These are phyloP conservation scores for Rhagoletis pomonella DNA, from an alignment of 1,140 invertebrate species.

Conservation along the genomic window DNA sequence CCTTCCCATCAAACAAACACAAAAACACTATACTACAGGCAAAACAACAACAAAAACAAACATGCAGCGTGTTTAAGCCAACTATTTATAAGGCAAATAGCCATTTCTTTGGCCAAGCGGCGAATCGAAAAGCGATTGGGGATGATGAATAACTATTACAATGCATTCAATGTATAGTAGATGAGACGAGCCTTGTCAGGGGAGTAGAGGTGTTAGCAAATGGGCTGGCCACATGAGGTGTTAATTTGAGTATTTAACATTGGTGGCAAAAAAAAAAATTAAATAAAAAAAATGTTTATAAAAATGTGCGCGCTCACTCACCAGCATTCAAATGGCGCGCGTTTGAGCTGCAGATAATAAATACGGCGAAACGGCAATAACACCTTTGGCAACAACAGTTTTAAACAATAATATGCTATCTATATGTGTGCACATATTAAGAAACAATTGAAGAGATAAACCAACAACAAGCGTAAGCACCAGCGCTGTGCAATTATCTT, in stretches of 20 bases:
- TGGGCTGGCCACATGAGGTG: slow-evolving; percentile 34
- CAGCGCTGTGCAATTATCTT: slow-evolving; percentile 35
- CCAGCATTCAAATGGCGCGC: neutral
- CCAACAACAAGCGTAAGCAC: neutral
- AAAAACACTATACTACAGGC: neutral
- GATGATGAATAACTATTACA: neutral
- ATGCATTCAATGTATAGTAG: neutral
- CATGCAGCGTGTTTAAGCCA: neutral
- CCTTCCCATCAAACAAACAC: neutral
- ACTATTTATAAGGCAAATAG: neutral
- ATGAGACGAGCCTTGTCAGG: neutral
- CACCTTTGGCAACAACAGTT: slow-evolving; percentile 29
- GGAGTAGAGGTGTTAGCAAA: slow-evolving; percentile 1
- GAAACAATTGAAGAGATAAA: neutral
- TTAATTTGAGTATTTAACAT: slow-evolving; percentile 41
- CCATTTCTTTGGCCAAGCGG: neutral
- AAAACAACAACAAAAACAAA: neutral
- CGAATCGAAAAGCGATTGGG: slow-evolving; percentile 41
- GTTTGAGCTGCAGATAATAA: neutral
- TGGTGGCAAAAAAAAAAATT: neutral
- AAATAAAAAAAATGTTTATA: neutral
- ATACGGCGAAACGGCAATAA: slow-evolving; percentile 16
- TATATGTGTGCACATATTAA: no score
- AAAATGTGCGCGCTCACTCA: neutral
- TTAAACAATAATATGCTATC: neutral